Percentiles rank a stretch among this genome's conserved stretches.
phyloP scores from a whole-genome alignment of 1,140 invertebrate genomes.

The Stegodyphus mimosarum region DNA sequence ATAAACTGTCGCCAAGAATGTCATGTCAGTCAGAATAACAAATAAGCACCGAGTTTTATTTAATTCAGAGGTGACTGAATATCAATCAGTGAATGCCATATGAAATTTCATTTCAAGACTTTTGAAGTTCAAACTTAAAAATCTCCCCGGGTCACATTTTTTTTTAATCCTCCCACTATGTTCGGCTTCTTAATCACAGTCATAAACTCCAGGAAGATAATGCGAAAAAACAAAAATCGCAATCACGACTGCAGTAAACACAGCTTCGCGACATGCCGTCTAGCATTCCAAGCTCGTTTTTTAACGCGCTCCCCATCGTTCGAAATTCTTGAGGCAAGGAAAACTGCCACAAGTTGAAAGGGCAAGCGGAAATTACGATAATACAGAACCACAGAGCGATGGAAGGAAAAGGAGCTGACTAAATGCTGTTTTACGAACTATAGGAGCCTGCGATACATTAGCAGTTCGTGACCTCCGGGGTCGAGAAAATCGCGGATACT shows the following conservation, averaged over 20 bases:
- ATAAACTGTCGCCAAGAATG: too few species aligned
- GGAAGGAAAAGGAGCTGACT: neutral
- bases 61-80: too few species aligned
- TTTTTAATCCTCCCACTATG: too few species aligned
- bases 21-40: too few species aligned
- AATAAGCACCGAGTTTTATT: too few species aligned
- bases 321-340: conserved; percentile 8
- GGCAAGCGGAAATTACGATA: conserved; percentile 49
- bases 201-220: too few species aligned
- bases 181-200: too few species aligned
- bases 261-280: conserved; percentile 3
- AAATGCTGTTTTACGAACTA: conserved; percentile 30
- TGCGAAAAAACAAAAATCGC: neutral
- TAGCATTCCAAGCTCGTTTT: neutral
- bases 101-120: too few species aligned
- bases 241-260: conserved; percentile 28
- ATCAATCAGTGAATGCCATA: too few species aligned
- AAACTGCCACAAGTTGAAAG: conserved; percentile 36
- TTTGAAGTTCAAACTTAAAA: too few species aligned
- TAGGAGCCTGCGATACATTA: conserved; percentile 42
- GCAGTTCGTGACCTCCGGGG: conserved; percentile 24
- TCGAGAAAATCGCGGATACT: conserved; percentile 22
- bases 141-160: too few species aligned
- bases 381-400: conserved; percentile 3
- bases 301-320: neutral